Conservation (phyloP, 2,888 invertebrate genomes). For the Phymatocera aterrima region DNA sequence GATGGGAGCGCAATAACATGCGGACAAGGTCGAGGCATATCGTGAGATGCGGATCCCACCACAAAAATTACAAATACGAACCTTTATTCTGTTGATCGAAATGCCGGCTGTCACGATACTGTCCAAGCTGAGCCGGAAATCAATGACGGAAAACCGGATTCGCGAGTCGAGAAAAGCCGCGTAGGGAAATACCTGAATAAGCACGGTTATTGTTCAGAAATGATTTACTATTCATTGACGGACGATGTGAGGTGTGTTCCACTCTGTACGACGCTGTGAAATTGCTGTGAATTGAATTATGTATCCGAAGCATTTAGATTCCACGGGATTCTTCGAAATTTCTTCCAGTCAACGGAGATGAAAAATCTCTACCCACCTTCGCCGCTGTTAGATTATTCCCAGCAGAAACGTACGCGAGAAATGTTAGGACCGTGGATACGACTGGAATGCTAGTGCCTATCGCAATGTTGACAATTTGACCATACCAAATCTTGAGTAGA, state of each 20-base stretch:
- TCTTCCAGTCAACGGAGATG: background rate
- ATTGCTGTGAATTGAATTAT: background rate
- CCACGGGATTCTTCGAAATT: background rate
- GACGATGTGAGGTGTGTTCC: background rate
- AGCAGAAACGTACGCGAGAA: conserved; percentile 77
- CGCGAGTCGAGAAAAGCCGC: background rate
- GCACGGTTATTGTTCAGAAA: background rate
- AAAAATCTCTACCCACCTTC: conserved; percentile 74
- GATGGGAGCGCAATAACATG: background rate
- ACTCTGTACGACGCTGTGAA: background rate
- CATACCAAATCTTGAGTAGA: conserved; percentile 77
- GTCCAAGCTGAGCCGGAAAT: background rate
- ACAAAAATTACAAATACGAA: background rate
- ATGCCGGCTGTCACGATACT: background rate
- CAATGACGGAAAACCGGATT: background rate
- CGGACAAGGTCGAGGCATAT: no score
- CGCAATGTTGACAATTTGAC: conserved; percentile 79
- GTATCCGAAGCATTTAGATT: background rate
- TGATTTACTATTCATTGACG: background rate
- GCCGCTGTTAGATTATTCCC: conserved; percentile 79
- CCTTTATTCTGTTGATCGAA: conserved; percentile 30
- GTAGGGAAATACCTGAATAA: conserved; percentile 26
- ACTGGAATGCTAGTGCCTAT: conserved; percentile 78
- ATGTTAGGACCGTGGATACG: conserved; percentile 78
- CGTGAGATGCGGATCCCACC: no score